Evolutionary conservation across 2,113 vertebrate species (phyloP), one percentile per base, ranked within the genome.

Genomic region (Varanus salvator): DNA sequence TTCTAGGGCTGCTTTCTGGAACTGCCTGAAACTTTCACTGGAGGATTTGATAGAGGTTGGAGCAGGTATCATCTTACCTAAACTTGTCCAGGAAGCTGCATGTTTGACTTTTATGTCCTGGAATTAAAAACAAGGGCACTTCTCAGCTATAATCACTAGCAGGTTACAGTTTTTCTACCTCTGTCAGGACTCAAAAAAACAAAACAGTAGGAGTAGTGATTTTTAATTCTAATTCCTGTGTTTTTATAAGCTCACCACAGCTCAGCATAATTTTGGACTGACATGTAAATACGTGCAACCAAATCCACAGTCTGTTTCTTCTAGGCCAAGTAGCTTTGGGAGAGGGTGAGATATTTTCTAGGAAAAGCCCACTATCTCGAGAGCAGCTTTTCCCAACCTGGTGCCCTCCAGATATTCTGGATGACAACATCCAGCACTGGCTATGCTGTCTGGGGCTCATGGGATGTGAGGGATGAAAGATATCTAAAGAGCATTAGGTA

Each of bases 11-110:
- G 94, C 98, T 83, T 98, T 97, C 85, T 96, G 98, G 93, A 99
- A 99, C 38, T 98, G 96, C 92, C 98, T 97, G 95, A 99, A 99
- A 91, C 96, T 98, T 87, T 98, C 97, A 84, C 96, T 97, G 8
- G 98, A 98, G 0, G 98, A 96, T 93, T 98, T 98, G 90, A 97
- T 93, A 0, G 96, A 86, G 82, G 96, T 72, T 3, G 97, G 93
- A 68, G 94, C 87, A 83, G 87, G 94, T 14, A 97, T 96, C 0
- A 93, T 92, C 91, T 97, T 98, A 89, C 97, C 98, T 48, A 99
- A 95, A 88, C 86, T 98, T 34, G 96, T 97, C 99, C 99, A 99
- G n/a, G 98, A 98, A 89, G 97, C 95, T 1, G 93, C 96, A 91
- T 97, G 98, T 96, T 98, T 98, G 87, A 98, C 81, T 86, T 97